Evolutionary conservation across 2,113 vertebrate genomes (phyloP).

Genomic region (Aix galericulata): DNA sequence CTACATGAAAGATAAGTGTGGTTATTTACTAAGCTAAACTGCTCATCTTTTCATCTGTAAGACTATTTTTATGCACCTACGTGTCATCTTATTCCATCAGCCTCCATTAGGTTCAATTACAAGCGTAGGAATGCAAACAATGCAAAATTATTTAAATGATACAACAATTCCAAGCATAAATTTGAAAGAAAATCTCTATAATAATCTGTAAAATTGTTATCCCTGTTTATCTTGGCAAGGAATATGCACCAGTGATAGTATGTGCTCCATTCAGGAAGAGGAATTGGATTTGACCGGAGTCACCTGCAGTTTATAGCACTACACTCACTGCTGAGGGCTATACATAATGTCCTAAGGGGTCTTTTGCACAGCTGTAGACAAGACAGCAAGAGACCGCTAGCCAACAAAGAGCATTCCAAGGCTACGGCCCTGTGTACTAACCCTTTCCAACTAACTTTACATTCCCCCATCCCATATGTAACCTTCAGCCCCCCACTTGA

Average conservation of each 20-base stretch:
- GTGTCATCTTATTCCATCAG: background rate
- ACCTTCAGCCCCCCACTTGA: constrained; percentile 77
- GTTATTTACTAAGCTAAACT: background rate
- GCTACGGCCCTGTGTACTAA: background rate
- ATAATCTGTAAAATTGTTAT: constrained; percentile 35
- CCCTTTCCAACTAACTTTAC: constrained; percentile 69
- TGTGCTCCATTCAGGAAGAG: constrained; percentile 35
- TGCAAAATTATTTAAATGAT: constrained; percentile 34
- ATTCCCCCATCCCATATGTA: constrained; percentile 78
- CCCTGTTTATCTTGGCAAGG: constrained; percentile 78
- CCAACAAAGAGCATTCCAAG: constrained; percentile 58
- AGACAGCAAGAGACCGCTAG: constrained; percentile 61
- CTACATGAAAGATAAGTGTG: background rate
- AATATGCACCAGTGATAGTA: constrained; percentile 32
- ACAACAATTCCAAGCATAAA: background rate
- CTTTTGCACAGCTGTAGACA: constrained; percentile 57
- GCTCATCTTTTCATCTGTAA: background rate
- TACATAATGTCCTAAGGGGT: constrained; percentile 51
- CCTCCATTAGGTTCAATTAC: background rate
- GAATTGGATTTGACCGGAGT: constrained; percentile 68
- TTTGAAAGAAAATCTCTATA: constrained; percentile 52
- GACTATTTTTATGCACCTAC: background rate
- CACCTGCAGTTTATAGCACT: constrained; percentile 80
- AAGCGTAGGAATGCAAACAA: background rate
- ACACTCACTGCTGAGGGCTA: constrained; percentile 49